Evolutionary conservation across 2,797 vertebrate species (phyloP).

Genomic region (Microtus californicus): DNA sequence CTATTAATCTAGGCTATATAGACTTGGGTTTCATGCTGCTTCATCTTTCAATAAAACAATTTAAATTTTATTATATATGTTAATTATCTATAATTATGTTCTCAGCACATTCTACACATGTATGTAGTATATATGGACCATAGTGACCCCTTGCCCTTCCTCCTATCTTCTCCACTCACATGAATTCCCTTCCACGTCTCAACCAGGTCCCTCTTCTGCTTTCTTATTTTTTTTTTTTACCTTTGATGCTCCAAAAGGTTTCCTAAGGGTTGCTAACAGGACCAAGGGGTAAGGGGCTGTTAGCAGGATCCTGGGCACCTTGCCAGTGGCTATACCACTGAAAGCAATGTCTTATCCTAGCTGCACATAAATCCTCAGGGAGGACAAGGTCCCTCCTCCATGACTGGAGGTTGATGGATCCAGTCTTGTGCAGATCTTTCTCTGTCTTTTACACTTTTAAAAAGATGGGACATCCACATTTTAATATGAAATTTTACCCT

Average conservation of each 20-base stretch:
- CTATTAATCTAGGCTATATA: neutral
- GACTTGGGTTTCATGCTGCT: neutral
- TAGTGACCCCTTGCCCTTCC: neutral
- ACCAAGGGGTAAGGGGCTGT: neutral
- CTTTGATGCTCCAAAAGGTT: neutral
- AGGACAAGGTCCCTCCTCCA: neutral
- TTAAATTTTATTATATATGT: neutral
- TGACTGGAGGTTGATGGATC: neutral
- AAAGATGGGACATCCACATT: neutral
- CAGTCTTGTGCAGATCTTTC: neutral
- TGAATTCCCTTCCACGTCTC: neutral
- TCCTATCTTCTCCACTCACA: neutral
- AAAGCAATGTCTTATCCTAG: neutral
- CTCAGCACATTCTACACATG: neutral
- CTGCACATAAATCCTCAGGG: neutral
- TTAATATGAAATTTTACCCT: neutral
- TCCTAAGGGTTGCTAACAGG: too few species aligned
- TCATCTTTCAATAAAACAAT: neutral
- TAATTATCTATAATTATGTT: neutral
- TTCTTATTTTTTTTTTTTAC: neutral
- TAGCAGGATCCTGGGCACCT: neutral
- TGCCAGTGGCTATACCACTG: neutral
- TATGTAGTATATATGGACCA: too few species aligned
- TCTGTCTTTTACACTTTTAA: conserved; percentile 26
- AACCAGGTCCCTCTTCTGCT: neutral